These are phyloP conservation scores for Tribolium madens DNA, from an alignment of 1,140 invertebrate species.

Conservation along the genomic window DNA sequence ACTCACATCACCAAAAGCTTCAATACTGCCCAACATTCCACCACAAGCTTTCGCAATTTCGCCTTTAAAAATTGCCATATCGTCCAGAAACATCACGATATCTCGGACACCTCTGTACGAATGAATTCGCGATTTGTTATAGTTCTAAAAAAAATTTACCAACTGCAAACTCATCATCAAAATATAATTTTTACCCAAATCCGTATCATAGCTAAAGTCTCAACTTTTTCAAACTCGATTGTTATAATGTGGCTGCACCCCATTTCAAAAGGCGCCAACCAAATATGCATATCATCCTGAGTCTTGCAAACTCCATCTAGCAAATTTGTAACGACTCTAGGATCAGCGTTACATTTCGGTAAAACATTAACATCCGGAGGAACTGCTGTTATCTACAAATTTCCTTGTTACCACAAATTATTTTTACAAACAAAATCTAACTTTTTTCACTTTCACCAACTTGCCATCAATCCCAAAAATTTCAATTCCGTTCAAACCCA, in stretches of 20 bases:
- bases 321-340: conserved; percentile 73
- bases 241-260: conserved; percentile 71
- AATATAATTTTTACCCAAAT: conserved; percentile 77
- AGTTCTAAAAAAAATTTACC: conserved; percentile 73
- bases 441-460: conserved; percentile 70
- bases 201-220: conserved; percentile 77
- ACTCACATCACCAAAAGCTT: conserved; percentile 85
- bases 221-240: conserved; percentile 71
- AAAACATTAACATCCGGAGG: conserved; percentile 73
- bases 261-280: conserved; percentile 75
- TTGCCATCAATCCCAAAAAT: conserved; percentile 77
- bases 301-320: conserved; percentile 80
- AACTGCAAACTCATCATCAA: neutral
- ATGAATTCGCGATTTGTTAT: conserved; percentile 88
- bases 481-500: conserved; percentile 86
- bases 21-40: conserved; percentile 75
- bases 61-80: conserved; percentile 78
- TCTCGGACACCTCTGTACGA: conserved; percentile 80
- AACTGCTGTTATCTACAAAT: conserved; percentile 69
- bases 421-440: conserved; percentile 55
- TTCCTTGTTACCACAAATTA: conserved; percentile 6
- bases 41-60: conserved; percentile 84
- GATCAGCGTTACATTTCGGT: conserved; percentile 71
- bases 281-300: conserved; percentile 81
- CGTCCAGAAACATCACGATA: conserved; percentile 78